Percentiles rank a stretch among this genome's conserved stretches.
These are phyloP conservation scores for Helobdella robusta DNA, from an alignment of 2,888 invertebrate species.

Conservation along the genomic window DNA sequence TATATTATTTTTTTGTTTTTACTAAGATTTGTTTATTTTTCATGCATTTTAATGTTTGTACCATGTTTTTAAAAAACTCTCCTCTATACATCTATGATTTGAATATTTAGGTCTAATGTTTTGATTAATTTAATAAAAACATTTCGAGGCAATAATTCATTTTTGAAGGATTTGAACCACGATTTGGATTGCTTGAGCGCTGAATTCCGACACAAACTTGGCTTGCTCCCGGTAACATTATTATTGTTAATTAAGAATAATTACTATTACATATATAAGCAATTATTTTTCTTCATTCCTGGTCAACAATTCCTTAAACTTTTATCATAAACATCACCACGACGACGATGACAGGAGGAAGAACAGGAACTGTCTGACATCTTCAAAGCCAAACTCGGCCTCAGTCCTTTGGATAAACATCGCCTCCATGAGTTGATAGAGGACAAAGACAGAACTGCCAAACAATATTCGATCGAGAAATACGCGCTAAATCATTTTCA, in stretches of 20 bases:
- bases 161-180: too few species aligned
- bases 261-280: background rate
- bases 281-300: background rate
- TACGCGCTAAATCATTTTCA: slow-evolving; percentile 18
- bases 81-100: too few species aligned
- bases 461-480: slow-evolving; percentile 9
- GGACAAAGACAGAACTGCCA: slow-evolving; percentile 14
- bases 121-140: too few species aligned
- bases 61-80: too few species aligned
- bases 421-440: slow-evolving; percentile 9
- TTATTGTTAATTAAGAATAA: background rate
- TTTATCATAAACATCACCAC: background rate
- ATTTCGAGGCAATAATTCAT: too few species aligned
- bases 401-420: slow-evolving; percentile 14
- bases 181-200: slow-evolving; percentile 30
- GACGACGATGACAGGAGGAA: slow-evolving; percentile 14
- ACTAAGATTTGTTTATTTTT: too few species aligned
- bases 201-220: slow-evolving; percentile 32
- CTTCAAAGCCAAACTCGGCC: slow-evolving; percentile 23
- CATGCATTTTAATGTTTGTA: too few species aligned
- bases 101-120: too few species aligned
- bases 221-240: slow-evolving; percentile 30
- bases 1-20: too few species aligned
- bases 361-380: slow-evolving; percentile 27
- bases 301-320: background rate